Percentiles rank a stretch among this genome's conserved stretches.
phyloP scores from a whole-genome alignment of 2,888 invertebrate species.

The Villa cingulata region DNA sequence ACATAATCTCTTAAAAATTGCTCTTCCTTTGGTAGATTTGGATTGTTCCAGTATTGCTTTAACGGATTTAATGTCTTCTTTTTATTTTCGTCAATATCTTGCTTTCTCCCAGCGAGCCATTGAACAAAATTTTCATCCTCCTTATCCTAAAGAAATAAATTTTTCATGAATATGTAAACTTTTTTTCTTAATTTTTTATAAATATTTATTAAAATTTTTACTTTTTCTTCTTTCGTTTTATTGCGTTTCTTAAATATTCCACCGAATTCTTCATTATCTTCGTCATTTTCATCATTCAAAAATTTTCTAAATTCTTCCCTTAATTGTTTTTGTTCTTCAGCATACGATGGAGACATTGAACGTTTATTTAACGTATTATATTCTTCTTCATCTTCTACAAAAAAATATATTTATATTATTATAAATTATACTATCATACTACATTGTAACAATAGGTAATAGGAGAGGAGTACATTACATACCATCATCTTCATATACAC shows the following conservation, averaged over 20 bases:
- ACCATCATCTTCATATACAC: constrained; percentile 40
- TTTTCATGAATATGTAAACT: neutral
- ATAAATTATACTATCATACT: too few relatives aligned
- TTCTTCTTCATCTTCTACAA: constrained; percentile 15
- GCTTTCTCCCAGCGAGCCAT: constrained; percentile 66
- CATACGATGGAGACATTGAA: constrained; percentile 41
- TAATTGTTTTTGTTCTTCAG: constrained; percentile 51
- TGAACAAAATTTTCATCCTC: constrained; percentile 52
- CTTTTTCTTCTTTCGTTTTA: constrained; percentile 41
- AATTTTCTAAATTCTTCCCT: constrained; percentile 49
- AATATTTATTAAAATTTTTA: constrained; percentile 11
- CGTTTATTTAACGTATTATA: constrained; percentile 14
- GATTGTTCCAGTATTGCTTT: constrained; percentile 72
- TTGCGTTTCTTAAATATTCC: constrained; percentile 41
- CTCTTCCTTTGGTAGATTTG: constrained; percentile 68
- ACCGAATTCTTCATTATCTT: constrained; percentile 43
- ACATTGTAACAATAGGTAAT: too few relatives aligned
- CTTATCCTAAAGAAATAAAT: constrained; percentile 26
- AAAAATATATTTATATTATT: too few relatives aligned
- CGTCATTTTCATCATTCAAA: constrained; percentile 35
- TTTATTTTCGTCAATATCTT: constrained; percentile 46
- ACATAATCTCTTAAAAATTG: constrained; percentile 87
- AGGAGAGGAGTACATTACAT: constrained; percentile 14
- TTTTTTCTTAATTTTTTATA: too few relatives aligned
- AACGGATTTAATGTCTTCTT: constrained; percentile 55